Evolutionary conservation across 2,888 invertebrate species (phyloP).

Genomic region (Saturnia pavonia): DNA sequence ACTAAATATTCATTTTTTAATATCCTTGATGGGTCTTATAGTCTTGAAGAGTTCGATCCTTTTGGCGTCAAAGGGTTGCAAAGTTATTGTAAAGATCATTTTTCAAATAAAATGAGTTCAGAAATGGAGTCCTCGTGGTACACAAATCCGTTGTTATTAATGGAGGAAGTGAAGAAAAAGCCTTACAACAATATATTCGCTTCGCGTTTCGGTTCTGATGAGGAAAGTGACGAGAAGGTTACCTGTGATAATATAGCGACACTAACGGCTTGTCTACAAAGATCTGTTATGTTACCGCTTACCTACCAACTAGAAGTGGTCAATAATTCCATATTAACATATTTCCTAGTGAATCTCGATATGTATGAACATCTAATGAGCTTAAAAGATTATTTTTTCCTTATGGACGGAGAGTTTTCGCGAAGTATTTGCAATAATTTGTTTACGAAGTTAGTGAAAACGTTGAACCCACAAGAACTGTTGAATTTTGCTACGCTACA

Average conservation of each 20-base stretch:
- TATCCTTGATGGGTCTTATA: slow-evolving; percentile 75
- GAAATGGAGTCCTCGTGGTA: slow-evolving; percentile 56
- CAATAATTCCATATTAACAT: slow-evolving; percentile 87
- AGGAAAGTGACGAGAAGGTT: slow-evolving; percentile 54
- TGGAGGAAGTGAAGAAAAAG: slow-evolving; percentile 71
- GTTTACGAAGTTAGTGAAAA: slow-evolving; percentile 85
- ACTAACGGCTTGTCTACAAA: slow-evolving; percentile 83
- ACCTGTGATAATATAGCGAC: slow-evolving; percentile 71
- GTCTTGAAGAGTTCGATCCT: slow-evolving; percentile 69
- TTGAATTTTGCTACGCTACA: slow-evolving; percentile 87
- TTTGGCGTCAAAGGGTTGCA: slow-evolving; percentile 65
- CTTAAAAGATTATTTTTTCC: slow-evolving; percentile 89
- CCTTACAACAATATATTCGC: slow-evolving; percentile 69
- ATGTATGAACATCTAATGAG: slow-evolving; percentile 87
- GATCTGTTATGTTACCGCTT: slow-evolving; percentile 86
- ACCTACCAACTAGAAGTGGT: slow-evolving; percentile 86
- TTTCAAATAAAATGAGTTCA: slow-evolving; percentile 53
- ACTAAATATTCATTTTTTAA: slow-evolving; percentile 64
- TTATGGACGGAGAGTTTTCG: slow-evolving; percentile 91
- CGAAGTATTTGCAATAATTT: slow-evolving; percentile 86
- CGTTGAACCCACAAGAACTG: slow-evolving; percentile 84
- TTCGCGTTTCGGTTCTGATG: slow-evolving; percentile 46
- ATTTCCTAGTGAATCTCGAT: slow-evolving; percentile 85
- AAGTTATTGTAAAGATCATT: slow-evolving; percentile 52
- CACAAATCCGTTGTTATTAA: slow-evolving; percentile 64